Evolutionary conservation across 2,113 vertebrate genomes (phyloP).

Genomic region (Prunella fulvescens): DNA sequence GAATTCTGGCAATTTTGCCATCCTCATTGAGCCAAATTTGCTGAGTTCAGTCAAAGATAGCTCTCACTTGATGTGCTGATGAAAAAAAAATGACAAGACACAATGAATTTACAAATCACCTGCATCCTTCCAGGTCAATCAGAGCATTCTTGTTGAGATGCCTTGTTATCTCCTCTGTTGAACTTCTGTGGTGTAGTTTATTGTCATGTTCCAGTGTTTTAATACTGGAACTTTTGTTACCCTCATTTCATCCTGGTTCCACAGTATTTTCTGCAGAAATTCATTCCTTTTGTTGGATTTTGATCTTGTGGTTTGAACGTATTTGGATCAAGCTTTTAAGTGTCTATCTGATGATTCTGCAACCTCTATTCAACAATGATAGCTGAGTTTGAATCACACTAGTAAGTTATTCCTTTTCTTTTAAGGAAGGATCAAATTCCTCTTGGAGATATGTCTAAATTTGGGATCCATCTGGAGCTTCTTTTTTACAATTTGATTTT

Average conservation of each 20-base stretch:
- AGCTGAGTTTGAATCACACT: constrained; percentile 91
- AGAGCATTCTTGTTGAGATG: background rate
- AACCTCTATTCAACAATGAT: constrained; percentile 79
- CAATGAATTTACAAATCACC: background rate
- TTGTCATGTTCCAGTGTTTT: background rate
- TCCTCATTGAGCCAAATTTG: constrained; percentile 78
- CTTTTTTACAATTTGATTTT: constrained; percentile 79
- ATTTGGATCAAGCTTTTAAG: constrained; percentile 49
- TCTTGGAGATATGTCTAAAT: constrained; percentile 90
- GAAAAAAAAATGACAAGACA: constrained; percentile 67
- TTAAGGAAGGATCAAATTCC: constrained; percentile 86
- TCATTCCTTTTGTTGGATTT: constrained; percentile 60
- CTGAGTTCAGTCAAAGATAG: constrained; percentile 53
- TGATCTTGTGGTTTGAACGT: background rate
- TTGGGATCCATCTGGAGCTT: constrained; percentile 93
- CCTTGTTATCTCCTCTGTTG: background rate
- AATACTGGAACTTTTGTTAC: background rate
- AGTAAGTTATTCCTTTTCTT: constrained; percentile 90
- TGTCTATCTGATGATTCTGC: constrained; percentile 57
- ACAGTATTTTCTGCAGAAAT: background rate
- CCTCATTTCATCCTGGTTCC: background rate
- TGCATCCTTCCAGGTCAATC: fast-evolving
- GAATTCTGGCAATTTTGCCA: constrained; percentile 78
- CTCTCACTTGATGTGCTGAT: constrained; percentile 62
- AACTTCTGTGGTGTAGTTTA: background rate